phyloP scores from a whole-genome alignment of 2,888 invertebrate genomes.

The Synanthedon myopaeformis region DNA sequence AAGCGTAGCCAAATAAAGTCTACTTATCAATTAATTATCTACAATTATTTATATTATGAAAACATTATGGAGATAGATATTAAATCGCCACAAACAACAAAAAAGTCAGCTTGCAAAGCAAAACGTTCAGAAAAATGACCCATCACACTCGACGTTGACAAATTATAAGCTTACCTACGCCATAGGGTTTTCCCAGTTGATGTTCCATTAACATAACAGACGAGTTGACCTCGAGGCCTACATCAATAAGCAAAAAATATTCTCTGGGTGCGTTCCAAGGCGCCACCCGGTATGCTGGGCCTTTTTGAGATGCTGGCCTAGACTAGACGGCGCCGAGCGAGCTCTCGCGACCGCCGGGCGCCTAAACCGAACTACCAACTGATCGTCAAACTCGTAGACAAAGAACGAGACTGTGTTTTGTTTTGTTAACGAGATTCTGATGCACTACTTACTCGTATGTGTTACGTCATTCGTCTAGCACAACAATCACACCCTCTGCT shows the following conservation, averaged over 20 bases:
- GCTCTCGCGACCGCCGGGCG: conserved; percentile 34
- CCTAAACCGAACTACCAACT: conserved; percentile 12
- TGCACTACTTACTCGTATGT: neutral
- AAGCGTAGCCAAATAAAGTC: neutral
- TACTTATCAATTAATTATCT: neutral
- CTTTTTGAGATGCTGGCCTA: conserved; percentile 27
- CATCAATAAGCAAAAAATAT: conserved; percentile 56
- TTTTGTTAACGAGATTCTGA: neutral
- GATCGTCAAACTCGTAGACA: neutral
- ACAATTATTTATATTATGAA: neutral
- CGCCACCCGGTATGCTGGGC: conserved; percentile 35
- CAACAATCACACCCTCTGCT: neutral
- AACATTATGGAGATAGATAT: neutral
- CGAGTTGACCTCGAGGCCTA: conserved; percentile 56
- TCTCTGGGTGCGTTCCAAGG: conserved; percentile 61
- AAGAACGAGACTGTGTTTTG: neutral
- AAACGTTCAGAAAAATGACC: conserved; percentile 25
- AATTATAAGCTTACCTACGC: conserved; percentile 46
- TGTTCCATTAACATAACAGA: conserved; percentile 58
- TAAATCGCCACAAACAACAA: conserved; percentile 8
- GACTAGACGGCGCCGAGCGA: conserved; percentile 60
- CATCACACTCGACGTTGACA: conserved; percentile 47
- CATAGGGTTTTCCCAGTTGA: conserved; percentile 50
- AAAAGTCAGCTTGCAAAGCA: conserved; percentile 10
- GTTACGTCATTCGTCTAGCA: neutral